These are phyloP conservation scores for Xenopus tropicalis DNA, from an alignment of 2,113 vertebrate species.

Conservation along the genomic window DNA sequence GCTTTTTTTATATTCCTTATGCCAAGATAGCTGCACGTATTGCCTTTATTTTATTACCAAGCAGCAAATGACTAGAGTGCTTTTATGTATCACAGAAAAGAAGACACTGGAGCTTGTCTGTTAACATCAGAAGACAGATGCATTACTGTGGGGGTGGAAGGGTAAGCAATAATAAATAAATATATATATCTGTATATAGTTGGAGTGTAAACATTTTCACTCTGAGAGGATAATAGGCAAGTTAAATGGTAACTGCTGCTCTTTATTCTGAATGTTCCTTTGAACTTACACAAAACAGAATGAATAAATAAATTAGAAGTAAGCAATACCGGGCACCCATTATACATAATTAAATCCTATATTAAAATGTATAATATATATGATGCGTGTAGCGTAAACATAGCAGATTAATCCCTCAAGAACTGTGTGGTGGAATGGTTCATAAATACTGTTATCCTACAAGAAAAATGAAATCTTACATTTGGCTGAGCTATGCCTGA, in stretches of 20 bases:
- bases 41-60: constrained; percentile 38
- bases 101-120: not conserved
- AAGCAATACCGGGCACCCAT: no score
- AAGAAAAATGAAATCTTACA: no score
- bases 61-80: constrained; percentile 32
- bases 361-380: no score
- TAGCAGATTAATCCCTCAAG: no score
- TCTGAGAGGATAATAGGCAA: constrained; percentile 4
- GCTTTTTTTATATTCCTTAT: constrained; percentile 51
- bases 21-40: constrained; percentile 40
- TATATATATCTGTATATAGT: not conserved
- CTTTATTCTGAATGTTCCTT: not conserved
- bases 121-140: not conserved
- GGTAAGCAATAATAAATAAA: not conserved
- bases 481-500: no score
- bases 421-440: no score
- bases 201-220: constrained; percentile 13
- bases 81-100: constrained; percentile 21
- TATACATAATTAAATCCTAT: no score
- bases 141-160: constrained; percentile 6
- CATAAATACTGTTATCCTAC: no score
- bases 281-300: constrained; percentile 15
- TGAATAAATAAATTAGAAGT: no score
- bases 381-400: no score
- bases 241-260: constrained; percentile 12